Conservation (phyloP, 2,113 vertebrate species). For the Corythornis madagascariensis region DNA sequence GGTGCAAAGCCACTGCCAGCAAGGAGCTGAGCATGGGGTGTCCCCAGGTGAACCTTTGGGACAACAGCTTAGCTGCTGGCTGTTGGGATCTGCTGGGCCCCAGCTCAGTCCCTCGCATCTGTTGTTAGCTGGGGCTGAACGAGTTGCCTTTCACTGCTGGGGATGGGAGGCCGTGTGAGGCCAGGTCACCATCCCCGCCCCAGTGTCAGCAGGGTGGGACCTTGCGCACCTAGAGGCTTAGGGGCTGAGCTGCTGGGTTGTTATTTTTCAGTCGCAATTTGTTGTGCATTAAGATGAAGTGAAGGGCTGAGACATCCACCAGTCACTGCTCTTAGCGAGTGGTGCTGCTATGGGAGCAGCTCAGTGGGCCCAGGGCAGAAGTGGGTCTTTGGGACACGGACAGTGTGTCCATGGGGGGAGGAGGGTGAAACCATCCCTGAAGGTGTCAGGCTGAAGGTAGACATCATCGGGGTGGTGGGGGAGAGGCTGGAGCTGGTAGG, state of each 20-base stretch:
- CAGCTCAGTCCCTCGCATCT: background rate
- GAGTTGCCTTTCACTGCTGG: background rate
- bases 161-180: fast-evolving
- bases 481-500: background rate
- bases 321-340: fast-evolving
- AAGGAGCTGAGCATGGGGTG: background rate
- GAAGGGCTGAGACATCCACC: fast-evolving
- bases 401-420: fast-evolving
- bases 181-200: too few species aligned
- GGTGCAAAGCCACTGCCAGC: fast-evolving
- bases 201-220: fast-evolving
- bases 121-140: background rate
- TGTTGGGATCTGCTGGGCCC: background rate
- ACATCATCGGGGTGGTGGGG: background rate
- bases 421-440: background rate
- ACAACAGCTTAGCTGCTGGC: background rate
- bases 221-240: fast-evolving
- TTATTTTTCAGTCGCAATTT: fast-evolving
- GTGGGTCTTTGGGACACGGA: background rate
- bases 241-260: background rate
- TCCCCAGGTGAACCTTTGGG: fast-evolving
- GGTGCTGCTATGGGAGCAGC: background rate
- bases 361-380: fast-evolving
- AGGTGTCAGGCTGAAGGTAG: too few species aligned
- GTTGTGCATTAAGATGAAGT: background rate